Conservation (phyloP, 2,888 invertebrate species). For the Eulithis prunata region DNA sequence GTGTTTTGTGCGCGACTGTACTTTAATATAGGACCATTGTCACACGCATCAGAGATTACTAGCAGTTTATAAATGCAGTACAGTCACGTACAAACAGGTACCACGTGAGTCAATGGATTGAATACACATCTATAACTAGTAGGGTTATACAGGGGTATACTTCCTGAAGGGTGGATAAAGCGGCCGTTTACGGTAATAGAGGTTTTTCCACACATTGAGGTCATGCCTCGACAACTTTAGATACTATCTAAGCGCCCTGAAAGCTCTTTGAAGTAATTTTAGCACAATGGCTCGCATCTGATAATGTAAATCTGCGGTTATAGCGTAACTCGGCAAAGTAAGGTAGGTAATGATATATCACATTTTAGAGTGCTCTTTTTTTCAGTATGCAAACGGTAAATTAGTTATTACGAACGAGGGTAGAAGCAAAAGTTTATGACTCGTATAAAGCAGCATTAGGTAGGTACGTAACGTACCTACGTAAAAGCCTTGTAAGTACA, state of each 20-base stretch:
- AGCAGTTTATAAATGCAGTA: constrained; percentile 56
- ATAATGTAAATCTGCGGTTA: too few species aligned
- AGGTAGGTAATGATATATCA: too few species aligned
- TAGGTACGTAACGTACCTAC: neutral
- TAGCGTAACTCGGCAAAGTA: too few species aligned
- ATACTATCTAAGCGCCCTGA: constrained; percentile 9
- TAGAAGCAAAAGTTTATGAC: constrained; percentile 13
- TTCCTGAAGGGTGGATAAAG: constrained; percentile 40
- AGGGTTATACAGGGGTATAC: constrained; percentile 15
- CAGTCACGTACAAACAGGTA: constrained; percentile 62
- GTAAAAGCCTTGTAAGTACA: constrained; percentile 1
- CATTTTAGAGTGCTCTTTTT: neutral
- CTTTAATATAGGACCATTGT: constrained; percentile 56
- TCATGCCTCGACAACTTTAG: too few species aligned
- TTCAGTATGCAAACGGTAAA: neutral
- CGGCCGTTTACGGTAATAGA: constrained; percentile 36
- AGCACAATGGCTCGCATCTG: too few species aligned
- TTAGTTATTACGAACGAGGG: neutral
- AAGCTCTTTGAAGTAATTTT: constrained; percentile 15
- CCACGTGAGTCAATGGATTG: constrained; percentile 53
- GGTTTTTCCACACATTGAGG: too few species aligned
- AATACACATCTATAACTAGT: constrained; percentile 31
- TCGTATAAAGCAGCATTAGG: neutral
- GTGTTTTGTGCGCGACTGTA: constrained; percentile 64
- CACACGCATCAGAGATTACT: constrained; percentile 61